Conservation (phyloP, 2,113 vertebrate genomes). For the Origma solitaria region DNA sequence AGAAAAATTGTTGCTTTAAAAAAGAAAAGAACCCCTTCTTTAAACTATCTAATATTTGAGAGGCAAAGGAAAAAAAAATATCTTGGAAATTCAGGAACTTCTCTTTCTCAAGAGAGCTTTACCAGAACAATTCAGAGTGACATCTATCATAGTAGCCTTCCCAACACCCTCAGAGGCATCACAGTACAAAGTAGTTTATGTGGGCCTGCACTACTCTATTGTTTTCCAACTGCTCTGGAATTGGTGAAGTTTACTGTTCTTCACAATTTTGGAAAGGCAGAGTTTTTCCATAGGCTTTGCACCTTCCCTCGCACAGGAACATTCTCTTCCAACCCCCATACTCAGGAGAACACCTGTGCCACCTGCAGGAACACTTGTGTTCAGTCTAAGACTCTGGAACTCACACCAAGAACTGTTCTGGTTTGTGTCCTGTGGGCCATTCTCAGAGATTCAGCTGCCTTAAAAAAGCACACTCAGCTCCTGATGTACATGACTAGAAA, state of each 20-base stretch:
- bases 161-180: background rate
- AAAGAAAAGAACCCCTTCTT: background rate
- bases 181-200: background rate
- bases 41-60: background rate
- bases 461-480: background rate
- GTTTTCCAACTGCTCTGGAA: background rate
- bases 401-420: background rate
- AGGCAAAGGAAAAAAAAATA: rapidly evolving
- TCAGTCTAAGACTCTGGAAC: background rate
- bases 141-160: background rate
- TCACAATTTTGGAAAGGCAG: background rate
- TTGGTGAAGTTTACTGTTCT: background rate
- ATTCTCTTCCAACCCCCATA: background rate
- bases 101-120: background rate
- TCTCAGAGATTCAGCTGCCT: background rate
- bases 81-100: background rate
- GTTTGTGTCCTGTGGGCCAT: background rate
- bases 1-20: background rate
- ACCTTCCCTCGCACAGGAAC: rapidly evolving
- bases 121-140: background rate
- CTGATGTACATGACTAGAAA: background rate
- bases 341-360: background rate
- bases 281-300: background rate
- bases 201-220: background rate
- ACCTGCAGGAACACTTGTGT: background rate